These are phyloP conservation scores for Bhutanitis thaidina DNA, from an alignment of 2,888 invertebrate species.

Conservation along the genomic window DNA sequence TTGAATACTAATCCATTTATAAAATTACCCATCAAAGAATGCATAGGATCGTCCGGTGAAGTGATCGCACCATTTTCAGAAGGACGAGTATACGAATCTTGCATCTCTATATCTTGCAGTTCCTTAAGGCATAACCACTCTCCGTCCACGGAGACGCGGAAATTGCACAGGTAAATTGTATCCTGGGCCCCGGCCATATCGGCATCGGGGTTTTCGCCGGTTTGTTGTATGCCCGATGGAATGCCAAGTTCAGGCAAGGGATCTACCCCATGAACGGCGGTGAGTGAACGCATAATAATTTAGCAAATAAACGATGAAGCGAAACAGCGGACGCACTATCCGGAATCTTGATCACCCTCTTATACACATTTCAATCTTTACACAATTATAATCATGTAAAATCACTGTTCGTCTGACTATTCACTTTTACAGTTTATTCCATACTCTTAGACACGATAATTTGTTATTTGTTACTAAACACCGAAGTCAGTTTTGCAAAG, in stretches of 20 bases:
- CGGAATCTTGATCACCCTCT: slow-evolving; percentile 60
- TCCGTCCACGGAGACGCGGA: slow-evolving; percentile 97
- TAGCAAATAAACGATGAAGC: slow-evolving; percentile 74
- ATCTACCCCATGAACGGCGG: slow-evolving; percentile 66
- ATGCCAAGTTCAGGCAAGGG: slow-evolving; percentile 67
- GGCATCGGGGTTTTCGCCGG: slow-evolving; percentile 58
- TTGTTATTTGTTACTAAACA: slow-evolving; percentile 25
- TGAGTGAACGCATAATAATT: slow-evolving; percentile 75
- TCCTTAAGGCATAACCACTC: slow-evolving; percentile 98
- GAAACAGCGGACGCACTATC: slow-evolving; percentile 51
- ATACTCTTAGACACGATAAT: slow-evolving; percentile 8
- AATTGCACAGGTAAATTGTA: slow-evolving; percentile 97
- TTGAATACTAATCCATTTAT: slow-evolving; percentile 9
- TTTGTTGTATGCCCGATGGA: slow-evolving; percentile 53
- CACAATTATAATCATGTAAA: not conserved
- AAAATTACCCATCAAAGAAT: slow-evolving; percentile 73
- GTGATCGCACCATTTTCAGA: slow-evolving; percentile 82
- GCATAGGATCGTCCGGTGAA: slow-evolving; percentile 81
- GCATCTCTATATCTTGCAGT: slow-evolving; percentile 94
- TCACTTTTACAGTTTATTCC: slow-evolving; percentile 9
- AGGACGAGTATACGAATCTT: slow-evolving; percentile 84
- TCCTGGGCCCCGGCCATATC: slow-evolving; percentile 95
- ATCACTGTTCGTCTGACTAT: not conserved
- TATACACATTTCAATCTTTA: slow-evolving; percentile 47
- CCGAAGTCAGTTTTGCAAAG: slow-evolving; percentile 32